Evolutionary conservation across 2,888 invertebrate species (phyloP), one percentile per base, ranked within the genome.

Genomic region (Dendrolimus houi): DNA sequence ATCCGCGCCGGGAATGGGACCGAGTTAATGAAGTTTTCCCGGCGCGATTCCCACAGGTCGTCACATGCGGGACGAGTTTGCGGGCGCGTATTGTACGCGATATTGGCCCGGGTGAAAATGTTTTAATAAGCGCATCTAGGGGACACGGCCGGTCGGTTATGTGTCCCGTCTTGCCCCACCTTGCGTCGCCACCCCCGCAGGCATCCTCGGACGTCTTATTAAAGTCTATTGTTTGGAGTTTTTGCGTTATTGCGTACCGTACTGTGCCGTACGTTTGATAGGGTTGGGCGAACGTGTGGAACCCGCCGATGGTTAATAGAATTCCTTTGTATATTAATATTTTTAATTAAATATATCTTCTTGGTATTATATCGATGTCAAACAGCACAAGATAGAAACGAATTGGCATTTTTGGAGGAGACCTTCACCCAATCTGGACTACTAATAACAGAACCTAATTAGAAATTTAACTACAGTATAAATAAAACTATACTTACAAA

Each of bases 1-100:
- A 55, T n/a, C 10, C 55, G 70, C 6, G 60, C 66, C 65, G 60
- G 64, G 61, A 54, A 58, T 60, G 68, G 66, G 63, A 62, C 77
- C 80, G 85, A 86, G 88, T 90, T 91, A 91, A 91, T 91, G 91
- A 91, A 91, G 91, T 91, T 91, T 91, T 87, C 89, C 87, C 86
- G 78, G 79, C 81, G 81, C 88, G 89, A 90, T 85, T 91, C 91
- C 91, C 91, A 85, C 89, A 84, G 91, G 91, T 90, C 90, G 88
- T 87, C 88, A 89, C 86, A 88, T 88, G 86, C 81, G 84, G 86
- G 70, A 75, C 69, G 85, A 87, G 85, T 86, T 87, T 83, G 84
- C 82, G 75, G 65, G 76, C 89, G 88, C 87, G 88, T 88, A 88
- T 88, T 84, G 79, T 87, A 84, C 87, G 87, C 77, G 84, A 89